Evolutionary conservation across 1,140 invertebrate species (phyloP).

Genomic region (Bombus affinis): DNA sequence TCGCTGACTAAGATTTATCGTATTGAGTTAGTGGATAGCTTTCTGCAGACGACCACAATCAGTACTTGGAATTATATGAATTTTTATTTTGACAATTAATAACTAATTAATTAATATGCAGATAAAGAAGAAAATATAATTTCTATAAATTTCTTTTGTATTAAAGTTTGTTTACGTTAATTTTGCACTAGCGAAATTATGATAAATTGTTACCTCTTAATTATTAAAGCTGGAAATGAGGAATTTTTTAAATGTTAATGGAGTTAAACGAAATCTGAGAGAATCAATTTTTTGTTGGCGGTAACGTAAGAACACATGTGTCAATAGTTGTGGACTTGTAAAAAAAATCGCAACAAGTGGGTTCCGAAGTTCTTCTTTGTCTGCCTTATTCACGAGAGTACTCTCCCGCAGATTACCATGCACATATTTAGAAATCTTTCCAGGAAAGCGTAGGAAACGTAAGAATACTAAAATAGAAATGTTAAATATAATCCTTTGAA

Average conservation of each 20-base stretch:
- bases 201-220: no score
- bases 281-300: neutral
- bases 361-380: conserved; percentile 7
- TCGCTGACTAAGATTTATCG: neutral
- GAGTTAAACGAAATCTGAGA: neutral
- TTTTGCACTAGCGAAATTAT: no score
- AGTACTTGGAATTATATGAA: neutral
- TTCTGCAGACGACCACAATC: neutral
- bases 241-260: neutral
- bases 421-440: conserved; percentile 6
- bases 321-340: neutral
- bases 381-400: neutral
- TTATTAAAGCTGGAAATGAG: no score
- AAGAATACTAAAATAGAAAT: neutral
- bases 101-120: neutral
- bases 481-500: neutral
- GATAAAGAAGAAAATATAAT: no score
- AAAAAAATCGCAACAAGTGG: conserved; percentile 27
- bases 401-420: conserved; percentile 5
- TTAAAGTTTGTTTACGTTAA: no score
- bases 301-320: conserved; percentile 8
- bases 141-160: no score
- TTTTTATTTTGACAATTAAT: neutral
- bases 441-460: conserved; percentile 18
- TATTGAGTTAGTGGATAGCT: neutral